phyloP scores from a whole-genome alignment of 2,888 invertebrate species.

The Drosophila neonasuta region DNA sequence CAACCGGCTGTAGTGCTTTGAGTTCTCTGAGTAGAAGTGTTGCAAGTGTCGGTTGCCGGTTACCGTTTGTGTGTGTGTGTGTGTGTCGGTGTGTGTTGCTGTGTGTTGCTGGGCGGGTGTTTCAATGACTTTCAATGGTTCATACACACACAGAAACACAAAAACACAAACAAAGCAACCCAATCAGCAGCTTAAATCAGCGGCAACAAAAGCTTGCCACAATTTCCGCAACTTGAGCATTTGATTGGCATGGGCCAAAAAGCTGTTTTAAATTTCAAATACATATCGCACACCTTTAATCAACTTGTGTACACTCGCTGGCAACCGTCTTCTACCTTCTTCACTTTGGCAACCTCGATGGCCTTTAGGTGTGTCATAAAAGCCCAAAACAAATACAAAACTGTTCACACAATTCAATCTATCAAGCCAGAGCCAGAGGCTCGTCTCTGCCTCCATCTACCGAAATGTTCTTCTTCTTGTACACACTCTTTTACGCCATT shows the following conservation, averaged over 20 bases:
- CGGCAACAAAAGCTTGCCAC: constrained; percentile 59
- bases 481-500: constrained; percentile 29
- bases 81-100: neutral
- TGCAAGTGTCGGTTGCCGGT: constrained; percentile 18
- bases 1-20: constrained; percentile 22
- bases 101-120: constrained; percentile 4
- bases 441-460: neutral
- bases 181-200: constrained; percentile 61
- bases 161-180: constrained; percentile 46
- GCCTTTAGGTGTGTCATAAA: constrained; percentile 53
- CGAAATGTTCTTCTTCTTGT: constrained; percentile 1
- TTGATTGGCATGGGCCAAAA: constrained; percentile 53
- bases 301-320: constrained; percentile 34
- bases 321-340: neutral
- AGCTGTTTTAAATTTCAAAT: constrained; percentile 65
- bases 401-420: constrained; percentile 60
- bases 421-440: constrained; percentile 20
- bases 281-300: constrained; percentile 59
- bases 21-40: constrained; percentile 10
- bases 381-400: constrained; percentile 62
- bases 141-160: constrained; percentile 11
- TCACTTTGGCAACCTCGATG: neutral
- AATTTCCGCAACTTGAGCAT: constrained; percentile 64
- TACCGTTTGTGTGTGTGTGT: neutral
- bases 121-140: constrained; percentile 35